Percentiles rank a stretch among this genome's conserved stretches.
phyloP scores from a whole-genome alignment of 2,797 vertebrate genomes.

The Lates japonicus region DNA sequence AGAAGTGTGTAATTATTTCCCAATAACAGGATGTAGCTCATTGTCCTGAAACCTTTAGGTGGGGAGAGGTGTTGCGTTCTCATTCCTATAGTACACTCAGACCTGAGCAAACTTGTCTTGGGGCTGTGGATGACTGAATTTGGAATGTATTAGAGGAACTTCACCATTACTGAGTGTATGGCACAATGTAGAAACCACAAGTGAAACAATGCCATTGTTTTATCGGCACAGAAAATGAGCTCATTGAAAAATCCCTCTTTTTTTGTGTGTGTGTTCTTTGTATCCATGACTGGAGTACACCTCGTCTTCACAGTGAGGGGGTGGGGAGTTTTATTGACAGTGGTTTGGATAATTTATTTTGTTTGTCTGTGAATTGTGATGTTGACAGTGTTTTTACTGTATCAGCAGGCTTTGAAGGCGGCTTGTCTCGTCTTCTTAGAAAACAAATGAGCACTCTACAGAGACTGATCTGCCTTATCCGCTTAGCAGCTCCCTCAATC shows the following conservation, averaged over 20 bases:
- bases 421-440: conserved; percentile 82
- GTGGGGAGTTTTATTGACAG: conserved; percentile 72
- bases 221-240: conserved; percentile 21
- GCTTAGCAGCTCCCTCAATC: conserved; percentile 82
- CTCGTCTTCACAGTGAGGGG: conserved; percentile 37
- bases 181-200: conserved; percentile 9
- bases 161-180: conserved; percentile 29
- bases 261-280: conserved; percentile 16
- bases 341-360: conserved; percentile 75
- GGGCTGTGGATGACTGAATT: conserved; percentile 22
- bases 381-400: conserved; percentile 76
- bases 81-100: conserved; percentile 10
- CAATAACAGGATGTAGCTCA: conserved; percentile 46
- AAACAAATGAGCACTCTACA: conserved; percentile 87
- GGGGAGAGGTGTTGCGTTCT: conserved; percentile 21
- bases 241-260: conserved; percentile 9
- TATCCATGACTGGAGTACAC: conserved; percentile 32
- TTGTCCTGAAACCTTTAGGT: conserved; percentile 28
- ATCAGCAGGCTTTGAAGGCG: conserved; percentile 79
- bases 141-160: conserved; percentile 30
- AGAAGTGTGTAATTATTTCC: conserved; percentile 47
- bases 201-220: conserved; percentile 38
- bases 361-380: conserved; percentile 77
- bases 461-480: conserved; percentile 86
- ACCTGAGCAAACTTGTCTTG: conserved; percentile 48